Evolutionary conservation across 2,113 vertebrate species (phyloP), one percentile per base, ranked within the genome.

Genomic region (Triplophysa dalaica): DNA sequence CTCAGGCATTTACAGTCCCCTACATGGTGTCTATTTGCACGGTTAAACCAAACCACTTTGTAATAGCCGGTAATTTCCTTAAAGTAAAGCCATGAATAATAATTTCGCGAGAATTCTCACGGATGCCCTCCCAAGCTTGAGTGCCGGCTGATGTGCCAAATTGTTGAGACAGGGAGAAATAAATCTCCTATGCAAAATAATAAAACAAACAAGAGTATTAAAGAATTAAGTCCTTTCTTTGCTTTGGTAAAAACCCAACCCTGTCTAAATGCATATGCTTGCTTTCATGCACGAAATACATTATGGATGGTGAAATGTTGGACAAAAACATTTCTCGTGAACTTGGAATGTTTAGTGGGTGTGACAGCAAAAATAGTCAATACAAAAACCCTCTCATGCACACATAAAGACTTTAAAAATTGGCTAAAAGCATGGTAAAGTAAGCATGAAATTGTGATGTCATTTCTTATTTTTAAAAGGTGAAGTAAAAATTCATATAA

Each of bases 1-100:
- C 58, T 8, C 29, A 75, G 52, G 45, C 45, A 75, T 74, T 74
- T 78, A 68, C n/a, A 87, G 81, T 58, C 33, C 41, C 72, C 38
- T 48, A 82, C 72, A 84, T 67, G 61, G 43, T 82, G 72, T 38
- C 77, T 82, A 64, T 84, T 87, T 76, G 74, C 60, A 77, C 56
- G 33, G 60, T 80, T 70, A 75, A 72, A 69, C 72, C 43, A 82
- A 68, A 76, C 67, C 80, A 76, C 68, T 82, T 80, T 52, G 43
- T 82, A 80, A 82, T 77, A 85, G 74, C 19, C 24, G 61, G 75
- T 81, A 62, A 80, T 82, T 78, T 76, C 48, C 79, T 83, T 54
- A 70, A 81, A 52, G 84, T 85, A 81, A 83, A 86, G 83, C 73
- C 65, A 43, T 82, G 66, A 82, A 86, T 86, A 81, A 86, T 85